Conservation (phyloP, 2,113 vertebrate genomes). For the Seriola dumerili region DNA sequence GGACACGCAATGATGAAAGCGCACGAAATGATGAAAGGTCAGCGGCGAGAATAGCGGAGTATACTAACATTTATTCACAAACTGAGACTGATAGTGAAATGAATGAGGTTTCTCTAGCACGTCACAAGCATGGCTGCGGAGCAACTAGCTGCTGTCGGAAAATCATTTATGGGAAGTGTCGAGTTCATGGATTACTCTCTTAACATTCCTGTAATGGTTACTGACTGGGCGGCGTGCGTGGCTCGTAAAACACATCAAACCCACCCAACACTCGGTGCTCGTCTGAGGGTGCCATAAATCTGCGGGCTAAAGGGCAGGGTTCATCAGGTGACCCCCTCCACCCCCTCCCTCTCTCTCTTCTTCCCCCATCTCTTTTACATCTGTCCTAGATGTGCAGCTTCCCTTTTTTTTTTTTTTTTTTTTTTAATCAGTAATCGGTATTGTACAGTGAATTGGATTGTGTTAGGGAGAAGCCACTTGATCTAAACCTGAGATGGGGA, state of each 20-base stretch:
- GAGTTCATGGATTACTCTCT: slow-evolving; percentile 48
- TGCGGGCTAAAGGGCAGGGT: slow-evolving; percentile 43
- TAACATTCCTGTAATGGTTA: slow-evolving; percentile 55
- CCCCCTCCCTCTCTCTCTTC: neutral
- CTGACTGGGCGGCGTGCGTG: slow-evolving; percentile 22
- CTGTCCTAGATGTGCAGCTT: slow-evolving; percentile 28
- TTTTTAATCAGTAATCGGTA: slow-evolving; percentile 60
- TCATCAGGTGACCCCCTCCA: slow-evolving; percentile 29
- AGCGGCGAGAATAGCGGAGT: neutral
- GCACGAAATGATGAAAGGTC: slow-evolving; percentile 8
- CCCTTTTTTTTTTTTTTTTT: neutral
- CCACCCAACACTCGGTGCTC: slow-evolving; percentile 18
- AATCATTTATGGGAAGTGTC: slow-evolving; percentile 55
- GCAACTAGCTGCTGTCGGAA: slow-evolving; percentile 34
- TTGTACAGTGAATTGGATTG: slow-evolving; percentile 64
- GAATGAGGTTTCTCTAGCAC: slow-evolving; percentile 29
- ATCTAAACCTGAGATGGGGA: slow-evolving; percentile 35
- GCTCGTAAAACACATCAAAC: slow-evolving; percentile 64
- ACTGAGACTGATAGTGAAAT: slow-evolving; percentile 28
- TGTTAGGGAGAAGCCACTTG: slow-evolving; percentile 49
- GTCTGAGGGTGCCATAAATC: slow-evolving; percentile 58
- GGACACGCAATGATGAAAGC: slow-evolving; percentile 10
- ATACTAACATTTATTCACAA: slow-evolving; percentile 2
- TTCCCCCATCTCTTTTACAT: neutral
- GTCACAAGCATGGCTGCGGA: slow-evolving; percentile 29